Conservation (phyloP, 2,113 vertebrate genomes). For the Megaceryle maxima region DNA sequence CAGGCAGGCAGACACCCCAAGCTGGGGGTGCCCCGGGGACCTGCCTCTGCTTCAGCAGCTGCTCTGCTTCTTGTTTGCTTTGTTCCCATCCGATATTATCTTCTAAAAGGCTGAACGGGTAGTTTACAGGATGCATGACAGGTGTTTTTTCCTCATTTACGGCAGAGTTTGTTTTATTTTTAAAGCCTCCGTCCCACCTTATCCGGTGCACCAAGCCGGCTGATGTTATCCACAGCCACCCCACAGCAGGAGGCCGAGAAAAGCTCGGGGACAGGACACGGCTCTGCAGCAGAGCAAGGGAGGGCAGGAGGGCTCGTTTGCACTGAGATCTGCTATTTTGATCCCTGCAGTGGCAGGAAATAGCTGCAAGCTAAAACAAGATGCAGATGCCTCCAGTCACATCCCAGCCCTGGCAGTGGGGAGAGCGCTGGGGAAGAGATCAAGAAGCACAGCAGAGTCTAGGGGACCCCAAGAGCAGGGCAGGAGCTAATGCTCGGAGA, state of each 20-base stretch:
- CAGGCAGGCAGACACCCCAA: neutral
- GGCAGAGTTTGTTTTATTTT: neutral
- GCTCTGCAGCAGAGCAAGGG: neutral
- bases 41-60: neutral
- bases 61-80: neutral
- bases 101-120: neutral
- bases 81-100: neutral
- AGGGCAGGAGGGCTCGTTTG: neutral
- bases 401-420: neutral
- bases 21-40: rapidly evolving
- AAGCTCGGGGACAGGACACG: neutral
- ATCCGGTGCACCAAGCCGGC: neutral
- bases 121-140: constrained; percentile 19
- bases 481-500: neutral
- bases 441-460: neutral
- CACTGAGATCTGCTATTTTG: neutral
- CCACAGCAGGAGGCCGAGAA: neutral
- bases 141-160: constrained; percentile 26
- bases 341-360: constrained; percentile 19
- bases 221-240: neutral
- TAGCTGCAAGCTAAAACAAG: constrained; percentile 25
- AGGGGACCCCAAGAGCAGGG: neutral
- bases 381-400: neutral
- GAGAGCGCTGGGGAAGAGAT: neutral
- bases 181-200: neutral